Conservation (phyloP, 2,113 vertebrate species). For the Hepsetus odoe region DNA sequence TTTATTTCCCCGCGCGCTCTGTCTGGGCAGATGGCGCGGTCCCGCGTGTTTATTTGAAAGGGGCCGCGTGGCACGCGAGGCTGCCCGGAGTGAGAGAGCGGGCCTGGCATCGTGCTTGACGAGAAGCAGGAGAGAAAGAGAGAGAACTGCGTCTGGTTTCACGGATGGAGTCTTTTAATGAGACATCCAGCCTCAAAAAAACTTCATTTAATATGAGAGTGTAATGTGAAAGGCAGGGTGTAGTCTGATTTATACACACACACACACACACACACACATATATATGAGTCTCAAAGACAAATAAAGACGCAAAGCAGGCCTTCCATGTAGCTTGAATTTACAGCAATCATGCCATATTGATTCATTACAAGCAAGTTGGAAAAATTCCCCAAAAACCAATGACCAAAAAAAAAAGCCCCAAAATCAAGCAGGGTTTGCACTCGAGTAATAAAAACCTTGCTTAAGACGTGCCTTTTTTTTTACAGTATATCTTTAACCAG, state of each 20-base stretch:
- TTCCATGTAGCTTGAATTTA: too few species aligned
- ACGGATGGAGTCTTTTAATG: conserved; percentile 50
- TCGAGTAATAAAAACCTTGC: neutral
- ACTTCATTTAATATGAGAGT: conserved; percentile 21
- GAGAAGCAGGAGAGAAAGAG: conserved; percentile 56
- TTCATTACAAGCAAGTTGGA: neutral
- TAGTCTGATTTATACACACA: conserved; percentile 15
- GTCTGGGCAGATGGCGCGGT: conserved; percentile 63
- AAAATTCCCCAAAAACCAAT: neutral
- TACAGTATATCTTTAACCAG: neutral
- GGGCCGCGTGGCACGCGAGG: conserved; percentile 56
- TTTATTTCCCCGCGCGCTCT: conserved; percentile 59
- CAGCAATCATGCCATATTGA: too few species aligned
- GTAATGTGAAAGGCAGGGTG: conserved; percentile 10
- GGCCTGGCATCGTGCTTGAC: conserved; percentile 56
- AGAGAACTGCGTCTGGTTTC: conserved; percentile 23
- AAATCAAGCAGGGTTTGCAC: too few species aligned
- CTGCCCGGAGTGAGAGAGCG: conserved; percentile 49
- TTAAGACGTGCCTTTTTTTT: neutral
- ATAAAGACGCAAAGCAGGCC: neutral
- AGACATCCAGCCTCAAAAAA: conserved; percentile 39
- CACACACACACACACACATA: neutral
- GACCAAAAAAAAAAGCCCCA: too few species aligned
- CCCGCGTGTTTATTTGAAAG: conserved; percentile 65
- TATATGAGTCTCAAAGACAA: neutral